phyloP scores from a whole-genome alignment of 2,888 invertebrate species.

The Tinea pellionella region DNA sequence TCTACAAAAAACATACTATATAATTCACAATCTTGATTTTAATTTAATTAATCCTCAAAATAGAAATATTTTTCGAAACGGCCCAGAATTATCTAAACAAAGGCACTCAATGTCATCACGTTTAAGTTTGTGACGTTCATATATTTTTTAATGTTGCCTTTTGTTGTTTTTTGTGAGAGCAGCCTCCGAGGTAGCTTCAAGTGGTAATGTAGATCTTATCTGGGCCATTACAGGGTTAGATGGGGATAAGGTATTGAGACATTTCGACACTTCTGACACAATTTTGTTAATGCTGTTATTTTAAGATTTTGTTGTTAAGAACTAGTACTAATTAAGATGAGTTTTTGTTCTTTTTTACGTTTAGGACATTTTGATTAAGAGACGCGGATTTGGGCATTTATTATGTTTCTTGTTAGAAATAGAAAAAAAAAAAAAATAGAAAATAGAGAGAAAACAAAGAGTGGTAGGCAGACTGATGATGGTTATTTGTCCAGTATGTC shows the following conservation, averaged over 20 bases:
- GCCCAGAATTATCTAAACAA: constrained; percentile 30
- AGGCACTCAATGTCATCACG: constrained; percentile 54
- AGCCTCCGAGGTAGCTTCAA: constrained; percentile 61
- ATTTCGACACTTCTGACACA: constrained; percentile 54
- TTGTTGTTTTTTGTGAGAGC: constrained; percentile 67
- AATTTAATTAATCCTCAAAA: constrained; percentile 61
- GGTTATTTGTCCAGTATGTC: too few species aligned
- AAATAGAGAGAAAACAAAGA: too few species aligned
- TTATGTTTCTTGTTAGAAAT: too few species aligned
- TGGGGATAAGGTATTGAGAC: constrained; percentile 42
- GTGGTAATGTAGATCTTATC: constrained; percentile 65
- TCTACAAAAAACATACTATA: not conserved
- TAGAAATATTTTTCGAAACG: constrained; percentile 23
- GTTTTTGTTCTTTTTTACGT: too few species aligned
- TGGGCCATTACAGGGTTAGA: constrained; percentile 53
- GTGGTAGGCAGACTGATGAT: too few species aligned
- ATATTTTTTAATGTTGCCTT: constrained; percentile 53
- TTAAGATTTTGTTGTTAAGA: constrained; percentile 31
- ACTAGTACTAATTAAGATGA: too few species aligned
- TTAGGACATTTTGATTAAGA: too few species aligned
- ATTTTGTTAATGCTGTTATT: constrained; percentile 38
- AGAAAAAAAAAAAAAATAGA: too few species aligned
- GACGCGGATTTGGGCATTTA: too few species aligned
- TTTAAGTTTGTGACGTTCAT: constrained; percentile 24
- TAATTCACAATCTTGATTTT: not conserved